Conservation (phyloP, 1,140 invertebrate species). For the Thereuonema tuberculata region DNA sequence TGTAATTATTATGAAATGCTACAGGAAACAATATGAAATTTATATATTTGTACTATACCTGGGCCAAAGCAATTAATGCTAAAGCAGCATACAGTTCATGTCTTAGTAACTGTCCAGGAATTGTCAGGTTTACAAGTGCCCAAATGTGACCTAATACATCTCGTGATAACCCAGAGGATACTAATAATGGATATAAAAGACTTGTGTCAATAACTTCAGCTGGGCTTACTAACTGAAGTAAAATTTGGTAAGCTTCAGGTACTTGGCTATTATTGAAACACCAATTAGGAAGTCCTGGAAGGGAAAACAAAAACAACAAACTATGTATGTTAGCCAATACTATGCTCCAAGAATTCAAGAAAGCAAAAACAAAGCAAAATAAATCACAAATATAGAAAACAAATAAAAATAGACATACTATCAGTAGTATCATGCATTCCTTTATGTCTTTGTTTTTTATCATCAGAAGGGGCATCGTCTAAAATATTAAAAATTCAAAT, state of each 20-base stretch:
- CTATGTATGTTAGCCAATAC: too few species aligned
- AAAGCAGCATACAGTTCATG: slow-evolving; percentile 45
- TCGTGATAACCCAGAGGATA: slow-evolving; percentile 43
- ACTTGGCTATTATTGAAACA: background rate
- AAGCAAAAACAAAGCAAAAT: too few species aligned
- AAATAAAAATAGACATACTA: too few species aligned
- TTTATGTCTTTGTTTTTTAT: too few species aligned
- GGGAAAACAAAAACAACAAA: too few species aligned
- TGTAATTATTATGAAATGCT: too few species aligned
- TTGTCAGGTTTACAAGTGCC: slow-evolving; percentile 44
- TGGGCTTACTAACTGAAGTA: background rate
- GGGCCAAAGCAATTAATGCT: slow-evolving; percentile 47
- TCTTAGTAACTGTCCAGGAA: slow-evolving; percentile 43
- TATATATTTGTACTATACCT: slow-evolving; percentile 36
- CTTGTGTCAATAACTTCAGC: slow-evolving; percentile 41
- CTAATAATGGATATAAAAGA: slow-evolving; percentile 42
- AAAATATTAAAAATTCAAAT: too few species aligned
- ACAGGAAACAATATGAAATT: too few species aligned
- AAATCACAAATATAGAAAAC: too few species aligned
- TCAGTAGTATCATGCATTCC: too few species aligned
- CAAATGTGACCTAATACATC: slow-evolving; percentile 47
- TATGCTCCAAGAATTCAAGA: too few species aligned
- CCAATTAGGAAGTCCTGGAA: background rate
- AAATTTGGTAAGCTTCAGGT: background rate
- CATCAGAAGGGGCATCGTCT: too few species aligned